Evolutionary conservation across 2,888 invertebrate genomes (phyloP), one percentile per base, ranked within the genome.

Genomic region (Drosophila leonis): DNA sequence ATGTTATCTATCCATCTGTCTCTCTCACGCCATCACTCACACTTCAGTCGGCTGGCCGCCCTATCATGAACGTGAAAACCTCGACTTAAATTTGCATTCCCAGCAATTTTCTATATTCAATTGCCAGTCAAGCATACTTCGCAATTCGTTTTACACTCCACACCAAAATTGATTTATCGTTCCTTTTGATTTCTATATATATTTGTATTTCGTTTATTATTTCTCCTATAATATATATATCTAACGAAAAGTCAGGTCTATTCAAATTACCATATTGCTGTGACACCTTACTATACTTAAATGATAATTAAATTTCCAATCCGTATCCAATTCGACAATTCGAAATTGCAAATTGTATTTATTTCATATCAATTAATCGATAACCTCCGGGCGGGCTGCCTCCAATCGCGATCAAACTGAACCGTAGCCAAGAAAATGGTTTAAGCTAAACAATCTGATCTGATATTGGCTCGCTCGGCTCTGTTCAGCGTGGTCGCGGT

Each of bases 231-330:
- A 42, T 56, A 56, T 31, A 31, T 24, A 24, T 54, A 59, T 78
- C 60, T 44, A 66, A 75, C 41, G 56, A 79, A 70, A 42, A 59
- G 68, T 73, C 69, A 77, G 79, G 61, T 59, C 67, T 64, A 46
- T 44, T 24, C 70, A 80, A 71, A 72, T 70, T 66, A 59, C 42
- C 33, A 83, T 80, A 86, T 86, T 84, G 78, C 69, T 89, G 87
- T 90, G 84, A 86, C 85, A 90, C 88, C 88, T 86, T 86, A 90
- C 90, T 86, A 86, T 86, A 86, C 85, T 90, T 85, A 86, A 59
- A 65, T 65, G 46, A 80, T 77, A 76, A 69, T 63, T 35, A 52
- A 61, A 66, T 51, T 46, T 29, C 15, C 65, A 70, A 77, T 66
- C 55, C 41, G 78, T 72, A 66, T 64, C 39, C 29, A 83, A 89